Evolutionary conservation across 2,113 vertebrate genomes (phyloP).

Genomic region (Tichodroma muraria): DNA sequence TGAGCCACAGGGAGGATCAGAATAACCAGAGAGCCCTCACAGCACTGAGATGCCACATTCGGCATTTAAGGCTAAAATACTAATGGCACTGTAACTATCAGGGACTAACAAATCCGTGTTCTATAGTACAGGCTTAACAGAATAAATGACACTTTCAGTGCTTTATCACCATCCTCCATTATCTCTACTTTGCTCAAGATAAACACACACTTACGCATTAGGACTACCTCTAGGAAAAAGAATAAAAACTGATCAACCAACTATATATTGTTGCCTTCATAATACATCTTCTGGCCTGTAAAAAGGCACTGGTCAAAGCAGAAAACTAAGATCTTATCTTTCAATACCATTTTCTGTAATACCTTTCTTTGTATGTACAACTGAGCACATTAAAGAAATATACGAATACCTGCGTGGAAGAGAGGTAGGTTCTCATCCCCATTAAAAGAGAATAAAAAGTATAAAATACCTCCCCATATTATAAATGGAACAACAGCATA

Average conservation of each 20-base stretch:
- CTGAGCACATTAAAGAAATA: background rate
- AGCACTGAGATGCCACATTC: background rate
- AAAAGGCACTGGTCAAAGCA: background rate
- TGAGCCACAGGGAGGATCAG: background rate
- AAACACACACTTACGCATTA: background rate
- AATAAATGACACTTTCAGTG: background rate
- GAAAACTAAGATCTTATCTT: background rate
- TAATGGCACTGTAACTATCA: background rate
- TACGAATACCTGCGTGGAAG: background rate
- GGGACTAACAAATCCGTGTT: background rate
- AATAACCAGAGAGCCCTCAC: background rate
- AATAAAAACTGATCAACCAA: background rate
- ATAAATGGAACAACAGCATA: background rate
- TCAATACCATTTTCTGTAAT: background rate
- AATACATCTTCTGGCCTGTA: background rate
- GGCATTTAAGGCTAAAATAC: background rate
- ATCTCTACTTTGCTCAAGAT: background rate
- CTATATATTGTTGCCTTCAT: background rate
- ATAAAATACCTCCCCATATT: background rate
- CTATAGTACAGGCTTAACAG: background rate
- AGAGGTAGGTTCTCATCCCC: background rate
- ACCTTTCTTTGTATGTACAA: background rate
- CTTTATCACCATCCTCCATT: background rate
- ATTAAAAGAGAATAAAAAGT: background rate
- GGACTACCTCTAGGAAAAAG: background rate